phyloP scores from a whole-genome alignment of 2,888 invertebrate species.

The Craniophora ligustri region DNA sequence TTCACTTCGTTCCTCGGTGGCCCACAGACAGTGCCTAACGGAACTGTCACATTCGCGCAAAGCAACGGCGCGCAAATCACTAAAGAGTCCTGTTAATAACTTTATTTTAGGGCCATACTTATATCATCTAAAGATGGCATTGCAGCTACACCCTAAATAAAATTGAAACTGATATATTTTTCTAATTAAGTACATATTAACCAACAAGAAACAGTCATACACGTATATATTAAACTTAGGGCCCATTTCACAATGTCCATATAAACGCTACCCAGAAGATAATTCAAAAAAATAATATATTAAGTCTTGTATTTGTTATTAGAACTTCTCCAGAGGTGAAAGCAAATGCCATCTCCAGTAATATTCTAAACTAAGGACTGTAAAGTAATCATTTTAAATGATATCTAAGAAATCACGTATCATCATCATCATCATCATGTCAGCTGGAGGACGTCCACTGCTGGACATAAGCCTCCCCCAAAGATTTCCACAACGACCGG shows the following conservation, averaged over 20 bases:
- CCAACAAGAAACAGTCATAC: no score
- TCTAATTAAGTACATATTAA: neutral
- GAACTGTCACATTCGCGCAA: conserved; percentile 63
- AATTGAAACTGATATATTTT: no score
- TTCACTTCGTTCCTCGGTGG: conserved; percentile 87
- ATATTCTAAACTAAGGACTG: conserved; percentile 13
- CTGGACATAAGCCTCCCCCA: no score
- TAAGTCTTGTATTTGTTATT: no score
- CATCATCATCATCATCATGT: no score
- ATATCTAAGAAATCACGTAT: neutral
- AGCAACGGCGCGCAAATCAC: conserved; percentile 58
- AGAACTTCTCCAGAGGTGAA: no score
- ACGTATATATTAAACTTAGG: no score
- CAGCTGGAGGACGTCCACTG: no score
- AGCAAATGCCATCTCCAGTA: conserved; percentile 7
- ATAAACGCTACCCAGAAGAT: no score
- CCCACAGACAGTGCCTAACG: conserved; percentile 73
- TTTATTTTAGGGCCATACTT: conserved; percentile 9
- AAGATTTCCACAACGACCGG: no score
- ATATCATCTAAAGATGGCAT: conserved; percentile 11
- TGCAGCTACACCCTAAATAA: neutral
- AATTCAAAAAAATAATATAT: no score
- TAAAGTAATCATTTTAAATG: conserved; percentile 1
- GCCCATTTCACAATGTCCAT: no score
- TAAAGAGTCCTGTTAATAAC: conserved; percentile 59